Percentiles rank a stretch among this genome's conserved stretches.
These are phyloP conservation scores for Chrysolina haemoptera DNA, from an alignment of 2,888 invertebrate genomes.

Conservation along the genomic window DNA sequence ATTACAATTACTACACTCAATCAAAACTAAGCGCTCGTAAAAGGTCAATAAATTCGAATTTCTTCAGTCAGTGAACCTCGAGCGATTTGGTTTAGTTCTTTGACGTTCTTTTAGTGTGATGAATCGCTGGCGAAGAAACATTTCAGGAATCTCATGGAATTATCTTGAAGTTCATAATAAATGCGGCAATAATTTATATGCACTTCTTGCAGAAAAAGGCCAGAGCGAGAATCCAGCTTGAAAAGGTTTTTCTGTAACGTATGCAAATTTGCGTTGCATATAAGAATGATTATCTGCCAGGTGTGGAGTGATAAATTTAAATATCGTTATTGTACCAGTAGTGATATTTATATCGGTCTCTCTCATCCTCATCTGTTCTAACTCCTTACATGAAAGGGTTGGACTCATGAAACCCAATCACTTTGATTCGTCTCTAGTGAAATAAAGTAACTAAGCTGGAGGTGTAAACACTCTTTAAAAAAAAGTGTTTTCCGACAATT, in stretches of 20 bases:
- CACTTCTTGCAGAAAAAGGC: slow-evolving; percentile 31
- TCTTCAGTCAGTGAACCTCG: slow-evolving; percentile 19
- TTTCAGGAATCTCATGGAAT: slow-evolving; percentile 29
- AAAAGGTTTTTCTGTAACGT: neutral
- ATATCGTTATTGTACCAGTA: neutral
- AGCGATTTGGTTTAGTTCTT: slow-evolving; percentile 17
- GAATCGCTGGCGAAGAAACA: slow-evolving; percentile 18
- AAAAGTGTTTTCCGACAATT: no score
- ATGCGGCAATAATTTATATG: slow-evolving; percentile 35
- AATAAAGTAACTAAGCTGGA: no score
- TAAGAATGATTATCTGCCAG: neutral
- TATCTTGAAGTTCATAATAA: slow-evolving; percentile 34
- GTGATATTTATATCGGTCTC: neutral
- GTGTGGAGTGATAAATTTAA: neutral
- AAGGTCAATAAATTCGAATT: slow-evolving; percentile 25
- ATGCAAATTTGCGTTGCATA: neutral
- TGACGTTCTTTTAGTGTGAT: slow-evolving; percentile 11
- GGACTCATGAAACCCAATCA: no score
- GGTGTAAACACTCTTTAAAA: no score
- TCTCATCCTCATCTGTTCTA: neutral
- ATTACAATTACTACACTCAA: neutral
- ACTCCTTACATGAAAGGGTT: neutral
- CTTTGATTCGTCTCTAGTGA: no score
- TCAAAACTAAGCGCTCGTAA: slow-evolving; percentile 5
- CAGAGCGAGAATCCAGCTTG: slow-evolving; percentile 20